phyloP scores from a whole-genome alignment of 2,888 invertebrate species.

The Pterostichus madidus region DNA sequence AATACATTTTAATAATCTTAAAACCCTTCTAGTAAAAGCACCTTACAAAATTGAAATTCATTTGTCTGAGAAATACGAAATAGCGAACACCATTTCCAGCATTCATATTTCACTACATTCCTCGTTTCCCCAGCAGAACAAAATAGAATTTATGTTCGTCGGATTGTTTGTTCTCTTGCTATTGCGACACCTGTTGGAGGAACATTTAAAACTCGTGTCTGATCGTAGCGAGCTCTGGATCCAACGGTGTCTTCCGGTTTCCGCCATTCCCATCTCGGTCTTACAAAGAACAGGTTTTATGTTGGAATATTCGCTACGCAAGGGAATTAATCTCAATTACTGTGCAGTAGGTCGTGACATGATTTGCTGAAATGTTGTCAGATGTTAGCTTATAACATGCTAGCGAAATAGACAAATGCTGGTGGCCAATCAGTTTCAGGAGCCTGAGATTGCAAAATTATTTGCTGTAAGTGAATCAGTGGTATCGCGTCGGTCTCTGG shows the following conservation, averaged over 20 bases:
- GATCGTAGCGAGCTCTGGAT: neutral
- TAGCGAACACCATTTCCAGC: slow-evolving; percentile 2
- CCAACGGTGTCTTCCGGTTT: neutral
- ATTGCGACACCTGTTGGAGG: slow-evolving; percentile 21
- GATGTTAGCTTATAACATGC: no score
- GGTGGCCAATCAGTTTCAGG: no score
- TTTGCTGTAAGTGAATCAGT: no score
- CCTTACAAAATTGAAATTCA: slow-evolving; percentile 2
- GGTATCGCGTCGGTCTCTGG: no score
- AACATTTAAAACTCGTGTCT: neutral
- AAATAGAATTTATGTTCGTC: slow-evolving; percentile 10
- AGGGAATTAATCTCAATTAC: no score
- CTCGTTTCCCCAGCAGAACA: slow-evolving; percentile 7
- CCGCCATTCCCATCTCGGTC: neutral
- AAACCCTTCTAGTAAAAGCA: slow-evolving; percentile 15
- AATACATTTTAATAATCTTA: slow-evolving; percentile 9
- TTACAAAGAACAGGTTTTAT: no score
- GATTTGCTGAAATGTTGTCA: no score
- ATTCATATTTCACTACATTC: slow-evolving; percentile 16
- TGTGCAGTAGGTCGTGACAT: no score
- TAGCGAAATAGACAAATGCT: no score
- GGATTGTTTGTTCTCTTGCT: neutral
- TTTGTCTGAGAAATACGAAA: neutral
- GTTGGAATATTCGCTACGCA: no score
- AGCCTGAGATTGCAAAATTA: no score